Conservation (phyloP, 2,888 invertebrate genomes). For the Cryptus armator region DNA sequence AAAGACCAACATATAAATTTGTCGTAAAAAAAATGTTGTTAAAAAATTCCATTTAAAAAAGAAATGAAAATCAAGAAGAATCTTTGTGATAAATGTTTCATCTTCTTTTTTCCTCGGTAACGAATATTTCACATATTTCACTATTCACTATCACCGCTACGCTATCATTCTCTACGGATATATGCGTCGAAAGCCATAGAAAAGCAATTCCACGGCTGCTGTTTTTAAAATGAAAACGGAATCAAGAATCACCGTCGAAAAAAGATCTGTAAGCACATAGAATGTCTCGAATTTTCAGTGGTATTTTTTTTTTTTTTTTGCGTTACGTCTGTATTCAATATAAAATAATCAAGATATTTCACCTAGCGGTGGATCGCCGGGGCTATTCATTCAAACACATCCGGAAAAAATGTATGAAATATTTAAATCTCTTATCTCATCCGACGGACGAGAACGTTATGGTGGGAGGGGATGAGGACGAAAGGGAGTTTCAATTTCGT, state of each 20-base stretch:
- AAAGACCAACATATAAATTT: too few relatives aligned
- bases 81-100: too few relatives aligned
- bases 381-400: neutral
- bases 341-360: neutral
- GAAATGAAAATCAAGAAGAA: too few relatives aligned
- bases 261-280: neutral
- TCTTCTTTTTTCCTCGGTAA: too few relatives aligned
- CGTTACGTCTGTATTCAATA: neutral
- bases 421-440: constrained; percentile 20
- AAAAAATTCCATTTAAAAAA: too few relatives aligned
- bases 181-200: neutral
- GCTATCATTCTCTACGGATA: neutral
- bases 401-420: constrained; percentile 13
- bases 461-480: neutral
- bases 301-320: too few relatives aligned
- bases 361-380: neutral
- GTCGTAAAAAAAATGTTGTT: too few relatives aligned
- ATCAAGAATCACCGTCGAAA: neutral
- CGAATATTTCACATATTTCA: too few relatives aligned
- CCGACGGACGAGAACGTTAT: neutral
- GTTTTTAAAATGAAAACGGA: neutral
- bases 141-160: too few relatives aligned
- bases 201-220: neutral
- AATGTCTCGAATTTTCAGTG: neutral
- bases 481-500: constrained; percentile 26